Evolutionary conservation across 2,888 invertebrate genomes (phyloP).

Genomic region (Eilema sororculum): DNA sequence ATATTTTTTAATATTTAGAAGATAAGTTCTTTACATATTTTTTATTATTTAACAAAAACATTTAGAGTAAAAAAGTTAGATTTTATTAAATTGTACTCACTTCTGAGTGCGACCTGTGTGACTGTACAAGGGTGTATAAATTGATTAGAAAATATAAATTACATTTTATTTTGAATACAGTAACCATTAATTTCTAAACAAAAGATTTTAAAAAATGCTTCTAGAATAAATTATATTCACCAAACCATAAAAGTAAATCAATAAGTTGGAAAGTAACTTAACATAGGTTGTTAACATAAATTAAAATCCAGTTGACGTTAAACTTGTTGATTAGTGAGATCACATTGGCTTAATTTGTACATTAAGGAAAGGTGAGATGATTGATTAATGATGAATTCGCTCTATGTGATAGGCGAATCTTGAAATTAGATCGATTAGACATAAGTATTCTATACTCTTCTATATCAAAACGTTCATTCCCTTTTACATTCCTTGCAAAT

Average conservation of each 20-base stretch:
- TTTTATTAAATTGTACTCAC: not conserved
- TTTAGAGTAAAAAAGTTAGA: too few species aligned
- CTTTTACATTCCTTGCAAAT: not conserved
- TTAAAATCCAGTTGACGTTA: slow-evolving; percentile 14
- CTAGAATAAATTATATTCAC: not conserved
- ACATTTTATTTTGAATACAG: too few species aligned
- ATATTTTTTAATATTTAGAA: not conserved
- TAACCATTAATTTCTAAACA: not conserved
- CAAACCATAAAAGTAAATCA: slow-evolving; percentile 12
- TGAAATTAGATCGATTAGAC: not conserved
- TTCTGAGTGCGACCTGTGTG: too few species aligned
- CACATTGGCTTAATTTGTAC: slow-evolving; percentile 9
- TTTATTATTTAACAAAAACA: not conserved
- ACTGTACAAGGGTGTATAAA: too few species aligned
- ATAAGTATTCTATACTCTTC: not conserved
- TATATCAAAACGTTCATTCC: not conserved
- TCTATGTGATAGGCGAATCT: slow-evolving; percentile 3
- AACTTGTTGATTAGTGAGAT: slow-evolving; percentile 15
- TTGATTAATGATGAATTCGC: slow-evolving; percentile 15
- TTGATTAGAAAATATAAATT: too few species aligned
- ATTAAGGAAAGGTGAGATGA: slow-evolving; percentile 10
- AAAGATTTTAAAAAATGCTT: not conserved
- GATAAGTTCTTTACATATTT: not conserved
- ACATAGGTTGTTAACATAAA: slow-evolving; percentile 21
- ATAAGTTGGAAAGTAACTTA: slow-evolving; percentile 19